Base-by-base conservation (phyloP, 1,140 invertebrate genomes). In the Diorhabda carinulata region DNA sequence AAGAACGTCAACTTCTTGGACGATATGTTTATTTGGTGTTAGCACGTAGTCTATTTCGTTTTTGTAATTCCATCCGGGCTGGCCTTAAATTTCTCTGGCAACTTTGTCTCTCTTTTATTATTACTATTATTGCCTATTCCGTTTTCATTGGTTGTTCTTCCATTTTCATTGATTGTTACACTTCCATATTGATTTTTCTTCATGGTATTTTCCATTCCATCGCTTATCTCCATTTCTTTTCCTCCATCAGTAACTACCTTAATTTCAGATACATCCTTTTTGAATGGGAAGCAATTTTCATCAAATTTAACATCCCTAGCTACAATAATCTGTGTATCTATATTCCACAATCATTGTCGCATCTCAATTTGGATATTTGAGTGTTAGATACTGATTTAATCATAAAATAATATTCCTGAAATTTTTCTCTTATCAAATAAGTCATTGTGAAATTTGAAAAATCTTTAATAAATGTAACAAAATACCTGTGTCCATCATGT, bases 401-500 rank as follows among this genome's bases (percentile, higher is more conserved):
- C n/a, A n/a, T n/a, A n/a, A n/a, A n/a, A n/a, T n/a, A n/a, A n/a
- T n/a, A n/a, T n/a, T n/a, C n/a, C n/a, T n/a, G n/a, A 43, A 56
- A 58, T 57, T 73, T 73, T 25, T 56, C 25, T 61, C 64, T 70
- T 41, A 73, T 58, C 5, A 68, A 61, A 56, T 71, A 67, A 8
- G 71, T 69, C 58, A 52, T 43, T 61, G 60, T 61, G 61, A 72
- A 70, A 66, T 65, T 62, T 41, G 63, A 25, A 56, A 64, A 69
- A 62, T 71, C 66, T 59, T 71, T 63, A 25, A 68, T 71, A 57
- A 81, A 80, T n/a, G 77, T 76, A 9, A 81, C 69, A 74, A 81
- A 79, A 72, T 82, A 83, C 43, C 70, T 77, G 42, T 73, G 64
- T 42, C 75, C 73, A 63, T 81, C 73, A 45, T 56, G 67, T 6